Percentiles rank a stretch among this genome's conserved stretches.
phyloP scores from a whole-genome alignment of 92 coral and sea anemone species.

The Diadumene lineata region DNA sequence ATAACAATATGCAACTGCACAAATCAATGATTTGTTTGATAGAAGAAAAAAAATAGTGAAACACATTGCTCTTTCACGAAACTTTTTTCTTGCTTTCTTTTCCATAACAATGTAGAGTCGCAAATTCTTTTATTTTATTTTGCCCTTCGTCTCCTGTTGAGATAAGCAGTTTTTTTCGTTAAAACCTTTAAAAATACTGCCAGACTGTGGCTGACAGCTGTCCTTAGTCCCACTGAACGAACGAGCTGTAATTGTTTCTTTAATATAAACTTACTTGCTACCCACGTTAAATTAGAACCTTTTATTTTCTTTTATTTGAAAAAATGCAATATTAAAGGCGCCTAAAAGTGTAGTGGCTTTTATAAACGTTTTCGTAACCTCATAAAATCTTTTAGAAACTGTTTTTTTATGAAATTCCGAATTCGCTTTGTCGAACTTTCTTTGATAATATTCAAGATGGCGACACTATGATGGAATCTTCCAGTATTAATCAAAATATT shows the following conservation, averaged over 20 bases:
- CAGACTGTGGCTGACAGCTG: not conserved
- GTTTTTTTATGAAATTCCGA: not conserved
- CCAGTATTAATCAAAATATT: not conserved
- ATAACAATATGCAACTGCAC: too few species aligned
- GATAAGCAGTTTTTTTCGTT: too few species aligned
- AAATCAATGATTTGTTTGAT: too few species aligned
- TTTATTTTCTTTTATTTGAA: not conserved
- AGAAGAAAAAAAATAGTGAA: not conserved
- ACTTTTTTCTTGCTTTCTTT: not conserved
- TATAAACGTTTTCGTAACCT: not conserved
- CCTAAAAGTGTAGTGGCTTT: not conserved
- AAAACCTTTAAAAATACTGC: not conserved
- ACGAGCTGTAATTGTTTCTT: not conserved
- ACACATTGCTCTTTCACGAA: not conserved
- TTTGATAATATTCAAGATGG: not conserved
- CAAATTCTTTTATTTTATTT: too few species aligned
- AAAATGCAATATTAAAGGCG: conserved; percentile 1
- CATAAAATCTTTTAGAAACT: not conserved
- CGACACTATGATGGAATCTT: not conserved
- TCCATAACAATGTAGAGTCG: not conserved
- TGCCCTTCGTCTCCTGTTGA: not conserved
- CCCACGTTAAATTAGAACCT: not conserved
- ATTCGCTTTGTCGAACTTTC: not conserved
- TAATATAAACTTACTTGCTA: not conserved
- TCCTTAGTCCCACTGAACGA: not conserved